phyloP scores from a whole-genome alignment of 2,113 vertebrate species.

The Plecotus auritus region DNA sequence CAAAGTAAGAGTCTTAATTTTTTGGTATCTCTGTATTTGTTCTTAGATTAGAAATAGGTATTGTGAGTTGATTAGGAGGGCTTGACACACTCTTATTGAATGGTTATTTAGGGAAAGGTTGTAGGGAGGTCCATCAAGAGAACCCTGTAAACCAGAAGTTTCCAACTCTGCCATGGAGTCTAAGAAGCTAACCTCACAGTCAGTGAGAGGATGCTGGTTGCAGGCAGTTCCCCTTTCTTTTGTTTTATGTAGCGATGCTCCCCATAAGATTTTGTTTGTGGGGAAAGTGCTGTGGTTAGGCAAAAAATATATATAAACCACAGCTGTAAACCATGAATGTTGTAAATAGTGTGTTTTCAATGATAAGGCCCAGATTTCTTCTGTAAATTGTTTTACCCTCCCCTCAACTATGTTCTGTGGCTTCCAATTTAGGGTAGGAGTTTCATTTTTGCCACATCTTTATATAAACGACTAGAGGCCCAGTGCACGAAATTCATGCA shows the following conservation, averaged over 20 bases:
- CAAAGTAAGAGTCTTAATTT: constrained; percentile 89
- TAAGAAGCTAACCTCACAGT: neutral
- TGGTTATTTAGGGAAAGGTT: neutral
- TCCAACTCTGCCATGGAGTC: neutral
- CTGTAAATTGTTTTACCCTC: constrained; percentile 7
- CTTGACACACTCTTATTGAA: neutral
- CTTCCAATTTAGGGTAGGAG: neutral
- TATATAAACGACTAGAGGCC: neutral
- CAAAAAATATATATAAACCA: neutral
- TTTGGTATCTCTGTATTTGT: constrained; percentile 9
- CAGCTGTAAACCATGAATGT: neutral
- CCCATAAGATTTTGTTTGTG: neutral
- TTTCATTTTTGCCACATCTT: constrained; percentile 41
- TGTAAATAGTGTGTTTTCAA: neutral
- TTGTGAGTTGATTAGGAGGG: neutral
- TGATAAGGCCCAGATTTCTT: neutral
- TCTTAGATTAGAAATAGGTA: neutral
- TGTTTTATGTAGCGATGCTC: neutral
- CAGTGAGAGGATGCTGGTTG: neutral
- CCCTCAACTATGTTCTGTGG: neutral
- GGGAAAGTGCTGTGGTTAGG: neutral
- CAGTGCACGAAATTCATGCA: too few species aligned
- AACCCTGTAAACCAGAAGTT: neutral
- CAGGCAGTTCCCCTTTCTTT: neutral
- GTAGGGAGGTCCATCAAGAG: neutral